Conservation (phyloP, 2,888 invertebrate species). For the Dusona sp. region DNA sequence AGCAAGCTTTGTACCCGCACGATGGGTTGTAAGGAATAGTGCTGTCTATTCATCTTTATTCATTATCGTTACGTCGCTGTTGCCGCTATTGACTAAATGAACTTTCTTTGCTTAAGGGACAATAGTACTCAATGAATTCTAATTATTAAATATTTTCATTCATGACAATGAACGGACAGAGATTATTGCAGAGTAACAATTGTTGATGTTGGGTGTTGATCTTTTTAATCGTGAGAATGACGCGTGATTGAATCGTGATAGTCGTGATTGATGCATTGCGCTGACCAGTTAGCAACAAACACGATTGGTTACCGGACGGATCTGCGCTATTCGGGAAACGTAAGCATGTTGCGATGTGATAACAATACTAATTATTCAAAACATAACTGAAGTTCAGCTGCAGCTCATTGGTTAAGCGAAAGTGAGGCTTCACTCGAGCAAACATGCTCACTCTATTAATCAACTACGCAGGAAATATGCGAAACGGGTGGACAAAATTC, state of each 20-base stretch:
- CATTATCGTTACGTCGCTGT: too few relatives aligned
- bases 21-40: too few relatives aligned
- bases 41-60: too few relatives aligned
- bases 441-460: constrained; percentile 37
- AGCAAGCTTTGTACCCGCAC: too few relatives aligned
- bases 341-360: constrained; percentile 13
- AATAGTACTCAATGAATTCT: too few relatives aligned
- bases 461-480: constrained; percentile 34
- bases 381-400: not conserved
- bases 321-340: not conserved
- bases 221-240: not conserved
- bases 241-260: not conserved
- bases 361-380: constrained; percentile 53
- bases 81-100: too few relatives aligned
- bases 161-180: not conserved
- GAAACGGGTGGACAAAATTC: constrained; percentile 39
- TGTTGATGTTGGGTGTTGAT: not conserved
- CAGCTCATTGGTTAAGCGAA: constrained; percentile 17
- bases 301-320: too few relatives aligned
- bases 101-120: too few relatives aligned
- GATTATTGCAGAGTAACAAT: not conserved
- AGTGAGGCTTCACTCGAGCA: not conserved
- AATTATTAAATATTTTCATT: too few relatives aligned
- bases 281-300: not conserved
- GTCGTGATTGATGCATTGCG: not conserved